phyloP scores from a whole-genome alignment of 2,888 invertebrate species.

The Ormyrus rosae region DNA sequence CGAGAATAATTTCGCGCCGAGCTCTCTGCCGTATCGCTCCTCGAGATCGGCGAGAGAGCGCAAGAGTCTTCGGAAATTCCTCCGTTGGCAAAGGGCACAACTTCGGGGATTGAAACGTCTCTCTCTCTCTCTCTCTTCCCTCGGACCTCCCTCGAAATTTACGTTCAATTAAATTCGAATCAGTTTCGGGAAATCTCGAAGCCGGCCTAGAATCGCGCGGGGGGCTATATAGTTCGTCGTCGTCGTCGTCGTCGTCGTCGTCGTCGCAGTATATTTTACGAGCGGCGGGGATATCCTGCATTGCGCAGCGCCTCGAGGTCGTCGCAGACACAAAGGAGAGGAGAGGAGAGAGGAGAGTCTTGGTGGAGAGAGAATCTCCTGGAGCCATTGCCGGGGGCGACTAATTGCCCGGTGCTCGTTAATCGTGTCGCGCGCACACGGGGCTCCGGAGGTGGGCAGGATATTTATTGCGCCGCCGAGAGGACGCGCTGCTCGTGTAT shows the following conservation, averaged over 20 bases:
- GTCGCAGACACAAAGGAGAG: background rate
- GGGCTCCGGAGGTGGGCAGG: constrained; percentile 17
- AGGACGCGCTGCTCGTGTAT: background rate
- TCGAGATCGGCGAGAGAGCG: no score
- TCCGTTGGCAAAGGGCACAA: no score
- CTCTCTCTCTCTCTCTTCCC: no score
- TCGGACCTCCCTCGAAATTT: constrained; percentile 6
- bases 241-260: background rate
- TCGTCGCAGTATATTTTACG: no score
- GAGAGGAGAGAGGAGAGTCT: background rate
- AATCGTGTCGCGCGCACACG: constrained; percentile 37
- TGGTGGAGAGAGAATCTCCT: background rate
- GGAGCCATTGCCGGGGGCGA: constrained; percentile 5
- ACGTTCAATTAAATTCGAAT: constrained; percentile 39
- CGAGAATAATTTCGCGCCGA: constrained; percentile 1
- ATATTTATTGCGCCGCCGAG: constrained; percentile 49
- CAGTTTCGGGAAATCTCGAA: constrained; percentile 27
- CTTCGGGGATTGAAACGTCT: no score
- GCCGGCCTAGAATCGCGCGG: background rate
- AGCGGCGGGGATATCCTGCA: no score
- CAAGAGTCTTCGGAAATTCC: no score
- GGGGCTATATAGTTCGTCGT: background rate
- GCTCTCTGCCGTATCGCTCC: background rate
- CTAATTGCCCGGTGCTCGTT: constrained; percentile 53
- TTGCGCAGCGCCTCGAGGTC: background rate